Evolutionary conservation across 2,888 invertebrate species (phyloP), one percentile per base, ranked within the genome.

Genomic region (Monoplex corrugatus): DNA sequence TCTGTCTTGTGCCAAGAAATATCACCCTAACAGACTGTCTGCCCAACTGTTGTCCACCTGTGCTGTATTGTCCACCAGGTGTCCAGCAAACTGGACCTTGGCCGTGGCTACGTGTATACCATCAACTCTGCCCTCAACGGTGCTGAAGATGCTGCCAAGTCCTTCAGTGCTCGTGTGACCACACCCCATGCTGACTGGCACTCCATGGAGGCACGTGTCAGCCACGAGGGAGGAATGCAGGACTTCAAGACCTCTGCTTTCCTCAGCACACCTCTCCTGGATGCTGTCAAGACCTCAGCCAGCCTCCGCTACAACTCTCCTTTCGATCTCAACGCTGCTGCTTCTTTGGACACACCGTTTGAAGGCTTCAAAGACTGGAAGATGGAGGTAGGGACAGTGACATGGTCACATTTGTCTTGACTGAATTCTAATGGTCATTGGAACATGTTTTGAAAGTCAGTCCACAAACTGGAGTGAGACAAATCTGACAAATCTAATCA

Each of bases 171-270:
- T 32, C 80, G 82, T 10, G 13, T 88, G 68, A 82, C 68, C 88
- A 88, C 88, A n/a, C 88, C 88, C 68, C 84, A 84, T 72, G 45
- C 43, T n/a, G 84, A 83, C 68, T 83, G 68, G 82, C 82, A 82
- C 45, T 57, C 80, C 16, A 10, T 88, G 40, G 88, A 88, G 72
- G 40, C 63, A 2, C 40, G 82, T n/a, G 2, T 84, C 44, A 84
- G 82, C 32, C 72, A 84, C 63, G 44, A 68, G 45, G 88, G 88
- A 2, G 32, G n/a, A 13, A 38, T 63, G 82, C 19, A 44, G 40
- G 38, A 84, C 83, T 88, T 88, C 88, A 35, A 83, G 63, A 68
- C 28, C 43, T 82, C 88, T 32, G 88, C 68, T 63, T 82, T 13
- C 63, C 82, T 88, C 83, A 83, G 68, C 88, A 44, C 82, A 0